Conservation (phyloP, 2,797 vertebrate species). For the Melanotaenia trifasciata region DNA sequence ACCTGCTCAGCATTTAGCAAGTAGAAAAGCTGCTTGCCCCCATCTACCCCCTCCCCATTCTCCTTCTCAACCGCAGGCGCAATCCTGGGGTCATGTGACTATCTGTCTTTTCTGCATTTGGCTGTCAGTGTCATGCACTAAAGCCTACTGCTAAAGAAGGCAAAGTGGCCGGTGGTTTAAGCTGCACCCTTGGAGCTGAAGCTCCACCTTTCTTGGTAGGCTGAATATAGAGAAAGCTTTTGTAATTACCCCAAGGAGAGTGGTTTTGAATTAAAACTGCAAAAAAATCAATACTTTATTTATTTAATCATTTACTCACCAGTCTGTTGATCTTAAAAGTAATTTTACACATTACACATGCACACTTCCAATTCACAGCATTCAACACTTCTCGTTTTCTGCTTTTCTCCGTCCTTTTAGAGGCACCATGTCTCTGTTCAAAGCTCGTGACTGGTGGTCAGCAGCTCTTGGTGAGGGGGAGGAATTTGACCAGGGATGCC, state of each 20-base stretch:
- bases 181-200: neutral
- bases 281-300: neutral
- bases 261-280: neutral
- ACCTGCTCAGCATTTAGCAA: slow-evolving; percentile 79
- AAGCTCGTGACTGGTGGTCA: slow-evolving; percentile 98
- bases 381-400: slow-evolving; percentile 32
- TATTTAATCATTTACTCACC: neutral
- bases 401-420: slow-evolving; percentile 60
- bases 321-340: neutral
- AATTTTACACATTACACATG: neutral
- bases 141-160: neutral
- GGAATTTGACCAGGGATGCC: slow-evolving; percentile 96
- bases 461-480: slow-evolving; percentile 90
- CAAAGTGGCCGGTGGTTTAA: slow-evolving; percentile 1
- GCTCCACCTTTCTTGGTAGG: neutral
- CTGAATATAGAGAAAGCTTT: neutral
- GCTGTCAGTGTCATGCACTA: slow-evolving; percentile 17
- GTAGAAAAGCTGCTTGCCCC: slow-evolving; percentile 77
- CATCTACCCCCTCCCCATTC: slow-evolving; percentile 7
- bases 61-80: neutral
- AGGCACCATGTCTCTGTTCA: slow-evolving; percentile 95
- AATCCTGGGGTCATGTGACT: slow-evolving; percentile 68
- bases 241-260: neutral
- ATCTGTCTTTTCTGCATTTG: slow-evolving; percentile 24
- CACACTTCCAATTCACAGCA: neutral